phyloP scores from a whole-genome alignment of 2,888 invertebrate genomes.

The Plagiodera versicolora region DNA sequence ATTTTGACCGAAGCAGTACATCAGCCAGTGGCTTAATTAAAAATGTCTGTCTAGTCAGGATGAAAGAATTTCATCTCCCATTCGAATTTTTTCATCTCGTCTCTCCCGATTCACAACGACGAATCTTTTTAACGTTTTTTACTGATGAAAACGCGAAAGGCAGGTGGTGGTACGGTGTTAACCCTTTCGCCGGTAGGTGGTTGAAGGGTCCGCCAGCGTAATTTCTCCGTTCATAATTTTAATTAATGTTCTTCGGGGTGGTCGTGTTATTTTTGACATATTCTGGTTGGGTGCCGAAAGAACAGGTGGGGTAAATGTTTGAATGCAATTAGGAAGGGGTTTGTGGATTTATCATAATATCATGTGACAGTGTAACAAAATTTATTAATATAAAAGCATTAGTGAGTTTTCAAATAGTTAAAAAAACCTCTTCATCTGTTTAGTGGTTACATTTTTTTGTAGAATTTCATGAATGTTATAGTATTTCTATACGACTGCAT shows the following conservation, averaged over 20 bases:
- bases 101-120: conserved; percentile 2
- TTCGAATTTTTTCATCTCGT: conserved; percentile 1
- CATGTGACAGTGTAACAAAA: no score
- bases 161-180: conserved; percentile 3
- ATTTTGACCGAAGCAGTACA: no score
- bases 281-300: not conserved
- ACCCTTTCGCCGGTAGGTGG: conserved; percentile 7
- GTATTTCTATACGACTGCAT: no score
- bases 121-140: not conserved
- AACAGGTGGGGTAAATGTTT: no score
- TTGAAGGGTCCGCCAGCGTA: not conserved
- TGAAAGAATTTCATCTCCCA: conserved; percentile 1
- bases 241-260: conserved; percentile 7
- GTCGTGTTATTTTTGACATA: not conserved
- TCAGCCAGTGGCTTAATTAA: conserved; percentile 9
- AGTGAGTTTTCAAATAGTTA: no score
- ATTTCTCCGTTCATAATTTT: conserved; percentile 9
- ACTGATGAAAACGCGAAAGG: not conserved
- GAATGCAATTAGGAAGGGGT: no score
- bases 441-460: no score
- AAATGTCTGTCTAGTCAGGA: conserved; percentile 1
- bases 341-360: no score
- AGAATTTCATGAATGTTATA: no score
- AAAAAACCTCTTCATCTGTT: no score
- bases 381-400: no score